Conservation (phyloP, 2,797 vertebrate species). For the Limnodromus scolopaceus region DNA sequence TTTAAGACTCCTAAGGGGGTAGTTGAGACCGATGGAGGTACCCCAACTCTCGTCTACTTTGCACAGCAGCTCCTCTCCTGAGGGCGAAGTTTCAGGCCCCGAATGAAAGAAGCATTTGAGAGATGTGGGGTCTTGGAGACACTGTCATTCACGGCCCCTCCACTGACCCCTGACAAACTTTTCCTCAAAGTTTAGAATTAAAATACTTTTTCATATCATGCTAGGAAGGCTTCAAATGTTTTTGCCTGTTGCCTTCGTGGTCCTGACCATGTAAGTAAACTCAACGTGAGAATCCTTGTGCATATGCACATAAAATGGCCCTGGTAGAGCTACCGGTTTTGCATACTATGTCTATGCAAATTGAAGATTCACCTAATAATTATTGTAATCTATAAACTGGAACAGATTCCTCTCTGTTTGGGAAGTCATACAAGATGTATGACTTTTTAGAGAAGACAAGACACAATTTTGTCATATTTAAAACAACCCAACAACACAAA, state of each 20-base stretch:
- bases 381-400: not conserved
- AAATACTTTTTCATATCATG: not conserved
- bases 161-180: not conserved
- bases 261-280: not conserved
- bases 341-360: not conserved
- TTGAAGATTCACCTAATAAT: not conserved
- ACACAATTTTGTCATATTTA: not conserved
- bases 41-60: not conserved
- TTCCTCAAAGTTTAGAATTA: not conserved
- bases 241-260: not conserved
- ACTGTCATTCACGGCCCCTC: not conserved
- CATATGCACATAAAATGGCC: not conserved
- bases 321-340: not conserved
- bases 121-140: not conserved
- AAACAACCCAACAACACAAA: rapidly evolving
- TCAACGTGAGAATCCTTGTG: not conserved
- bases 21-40: not conserved
- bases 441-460: not conserved
- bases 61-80: not conserved
- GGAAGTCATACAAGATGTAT: not conserved
- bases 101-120: not conserved
- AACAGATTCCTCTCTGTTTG: not conserved
- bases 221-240: not conserved
- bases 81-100: not conserved
- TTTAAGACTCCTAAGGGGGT: not conserved